Conservation (phyloP, 2,888 invertebrate species). For the Orgyia antiqua region DNA sequence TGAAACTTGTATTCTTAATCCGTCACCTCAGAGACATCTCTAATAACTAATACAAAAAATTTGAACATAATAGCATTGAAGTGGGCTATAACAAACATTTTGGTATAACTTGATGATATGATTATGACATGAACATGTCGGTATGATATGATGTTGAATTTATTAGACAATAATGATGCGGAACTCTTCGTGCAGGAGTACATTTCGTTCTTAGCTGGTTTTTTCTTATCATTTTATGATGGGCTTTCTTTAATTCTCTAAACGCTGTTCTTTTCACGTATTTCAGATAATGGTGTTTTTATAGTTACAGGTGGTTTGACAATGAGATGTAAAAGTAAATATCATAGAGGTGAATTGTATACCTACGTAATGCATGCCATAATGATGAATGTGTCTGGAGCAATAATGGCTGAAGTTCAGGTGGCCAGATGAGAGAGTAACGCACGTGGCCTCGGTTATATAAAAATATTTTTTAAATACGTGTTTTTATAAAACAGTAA, state of each 20-base stretch:
- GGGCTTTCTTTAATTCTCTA: conserved; percentile 41
- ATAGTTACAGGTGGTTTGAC: conserved; percentile 50
- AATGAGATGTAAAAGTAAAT: conserved; percentile 48
- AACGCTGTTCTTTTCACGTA: conserved; percentile 49
- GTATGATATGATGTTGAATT: no score
- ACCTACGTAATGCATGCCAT: conserved; percentile 36
- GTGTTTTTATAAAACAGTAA: conserved; percentile 21
- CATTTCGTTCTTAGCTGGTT: no score
- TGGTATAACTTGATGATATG: no score
- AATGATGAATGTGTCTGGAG: conserved; percentile 53
- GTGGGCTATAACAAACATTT: no score
- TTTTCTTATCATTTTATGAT: conserved; percentile 34
- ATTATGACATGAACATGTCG: no score
- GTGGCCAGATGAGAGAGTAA: conserved; percentile 39
- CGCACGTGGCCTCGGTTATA: conserved; percentile 34
- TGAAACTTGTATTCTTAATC: no score
- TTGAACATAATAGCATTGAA: no score
- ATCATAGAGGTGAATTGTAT: conserved; percentile 45
- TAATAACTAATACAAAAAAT: no score
- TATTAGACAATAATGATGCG: no score
- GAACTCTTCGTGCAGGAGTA: no score
- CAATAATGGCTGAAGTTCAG: conserved; percentile 59
- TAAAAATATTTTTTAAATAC: conserved; percentile 4
- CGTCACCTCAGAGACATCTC: no score
- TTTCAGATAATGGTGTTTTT: conserved; percentile 35